These are phyloP conservation scores for Acanthopagrus latus DNA, from an alignment of 2,797 vertebrate genomes.

Conservation along the genomic window DNA sequence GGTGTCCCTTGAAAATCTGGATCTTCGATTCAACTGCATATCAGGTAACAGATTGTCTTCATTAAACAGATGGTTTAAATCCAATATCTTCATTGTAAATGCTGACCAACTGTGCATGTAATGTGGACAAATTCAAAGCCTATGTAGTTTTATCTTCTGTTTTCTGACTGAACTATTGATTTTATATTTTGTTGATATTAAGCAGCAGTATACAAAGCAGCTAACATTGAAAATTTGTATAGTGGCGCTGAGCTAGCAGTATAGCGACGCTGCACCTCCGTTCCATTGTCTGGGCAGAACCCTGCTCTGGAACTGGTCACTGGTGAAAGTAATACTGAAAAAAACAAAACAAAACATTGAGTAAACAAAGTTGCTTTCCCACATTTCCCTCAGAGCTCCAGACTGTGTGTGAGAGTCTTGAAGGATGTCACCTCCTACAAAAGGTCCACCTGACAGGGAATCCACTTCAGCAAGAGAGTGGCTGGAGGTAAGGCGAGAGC, in stretches of 20 bases:
- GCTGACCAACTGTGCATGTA: background rate
- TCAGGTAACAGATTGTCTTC: conserved; percentile 84
- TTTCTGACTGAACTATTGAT: background rate
- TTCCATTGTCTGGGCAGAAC: no score
- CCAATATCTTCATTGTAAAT: background rate
- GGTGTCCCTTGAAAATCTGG: conserved; percentile 88
- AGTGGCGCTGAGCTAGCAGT: no score
- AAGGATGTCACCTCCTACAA: conserved; percentile 83
- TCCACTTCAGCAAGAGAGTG: conserved; percentile 89
- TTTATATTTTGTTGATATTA: background rate
- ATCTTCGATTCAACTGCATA: conserved; percentile 92
- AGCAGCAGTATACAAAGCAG: no score
- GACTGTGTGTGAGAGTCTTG: conserved; percentile 81
- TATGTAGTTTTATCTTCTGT: background rate
- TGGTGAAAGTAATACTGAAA: conserved; percentile 19
- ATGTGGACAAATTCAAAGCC: conserved; percentile 2
- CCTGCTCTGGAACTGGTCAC: conserved; percentile 10
- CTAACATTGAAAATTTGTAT: no score
- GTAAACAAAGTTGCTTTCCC: background rate
- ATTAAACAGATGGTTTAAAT: conserved; percentile 4
- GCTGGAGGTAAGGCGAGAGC: conserved; percentile 88
- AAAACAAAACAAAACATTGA: conserved; percentile 25
- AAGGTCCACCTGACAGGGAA: conserved; percentile 89
- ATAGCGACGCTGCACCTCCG: no score
- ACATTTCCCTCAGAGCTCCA: conserved; percentile 83